phyloP scores from a whole-genome alignment of 1,140 invertebrate genomes.

The Sminthurinus signatus region DNA sequence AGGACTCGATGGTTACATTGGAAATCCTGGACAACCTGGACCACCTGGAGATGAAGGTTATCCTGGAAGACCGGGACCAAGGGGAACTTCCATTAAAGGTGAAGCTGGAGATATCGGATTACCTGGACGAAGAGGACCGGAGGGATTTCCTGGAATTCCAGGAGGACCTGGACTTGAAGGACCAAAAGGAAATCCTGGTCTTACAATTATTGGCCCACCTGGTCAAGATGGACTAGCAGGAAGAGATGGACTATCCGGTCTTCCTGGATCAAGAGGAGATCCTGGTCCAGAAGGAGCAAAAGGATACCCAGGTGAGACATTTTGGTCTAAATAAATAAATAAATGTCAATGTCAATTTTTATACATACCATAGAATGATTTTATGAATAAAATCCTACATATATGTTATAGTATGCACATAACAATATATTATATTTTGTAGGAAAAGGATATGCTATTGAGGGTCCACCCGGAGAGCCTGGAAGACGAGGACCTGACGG shows the following conservation, averaged over 20 bases:
- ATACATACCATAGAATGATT: too few species aligned
- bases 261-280: conserved; percentile 27
- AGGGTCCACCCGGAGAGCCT: conserved; percentile 8
- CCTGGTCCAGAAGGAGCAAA: conserved; percentile 20
- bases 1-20: conserved; percentile 22
- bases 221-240: conserved; percentile 28
- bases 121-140: conserved; percentile 20
- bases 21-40: neutral
- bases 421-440: too few species aligned
- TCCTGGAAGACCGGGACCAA: neutral
- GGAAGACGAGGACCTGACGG: conserved; percentile 26
- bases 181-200: conserved; percentile 20
- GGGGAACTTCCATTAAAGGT: conserved; percentile 24
- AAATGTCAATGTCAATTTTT: neutral
- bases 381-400: too few species aligned
- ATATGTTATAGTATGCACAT: too few species aligned
- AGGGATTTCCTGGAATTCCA: conserved; percentile 19
- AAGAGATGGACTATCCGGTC: conserved; percentile 20
- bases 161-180: conserved; percentile 42
- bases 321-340: neutral
- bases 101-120: conserved; percentile 26
- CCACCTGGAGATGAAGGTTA: conserved; percentile 27
- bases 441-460: too few species aligned
- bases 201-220: conserved; percentile 28
- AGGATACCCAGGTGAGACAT: conserved; percentile 16